phyloP scores from a whole-genome alignment of 2,888 invertebrate genomes.

The Sympetrum striolatum region DNA sequence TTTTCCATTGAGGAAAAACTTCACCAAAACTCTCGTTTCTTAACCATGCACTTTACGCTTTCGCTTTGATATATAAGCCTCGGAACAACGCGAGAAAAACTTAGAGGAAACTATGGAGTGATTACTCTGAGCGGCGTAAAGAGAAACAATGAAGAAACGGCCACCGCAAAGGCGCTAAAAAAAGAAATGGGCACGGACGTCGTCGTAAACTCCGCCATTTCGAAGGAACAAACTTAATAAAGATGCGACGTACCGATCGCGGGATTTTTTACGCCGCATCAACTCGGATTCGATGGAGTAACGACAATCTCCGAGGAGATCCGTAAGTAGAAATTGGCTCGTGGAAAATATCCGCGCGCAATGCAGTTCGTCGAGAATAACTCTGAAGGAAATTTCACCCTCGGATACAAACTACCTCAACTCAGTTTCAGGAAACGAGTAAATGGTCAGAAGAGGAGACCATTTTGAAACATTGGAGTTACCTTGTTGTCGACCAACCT shows the following conservation, averaged over 20 bases:
- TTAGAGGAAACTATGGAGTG: not conserved
- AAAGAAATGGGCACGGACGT: not conserved
- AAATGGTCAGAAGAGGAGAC: too few relatives aligned
- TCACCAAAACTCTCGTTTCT: not conserved
- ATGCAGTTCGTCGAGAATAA: too few relatives aligned
- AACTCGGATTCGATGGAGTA: not conserved
- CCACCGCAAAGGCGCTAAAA: not conserved
- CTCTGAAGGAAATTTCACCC: too few relatives aligned
- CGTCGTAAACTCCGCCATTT: not conserved
- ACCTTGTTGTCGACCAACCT: too few relatives aligned
- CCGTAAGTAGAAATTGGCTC: too few relatives aligned
- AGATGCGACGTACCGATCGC: not conserved
- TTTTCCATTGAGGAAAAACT: not conserved
- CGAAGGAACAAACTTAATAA: not conserved
- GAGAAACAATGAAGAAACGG: not conserved
- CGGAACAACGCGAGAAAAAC: not conserved
- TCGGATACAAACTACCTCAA: too few relatives aligned
- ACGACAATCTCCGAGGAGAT: too few relatives aligned
- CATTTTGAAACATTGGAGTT: too few relatives aligned
- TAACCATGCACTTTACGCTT: not conserved
- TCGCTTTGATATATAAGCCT: not conserved
- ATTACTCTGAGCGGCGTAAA: not conserved
- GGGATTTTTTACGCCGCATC: not conserved
- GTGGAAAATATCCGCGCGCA: too few relatives aligned
- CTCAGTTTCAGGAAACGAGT: too few relatives aligned